phyloP scores from a whole-genome alignment of 2,113 vertebrate species.

The Nothoprocta perdicaria region DNA sequence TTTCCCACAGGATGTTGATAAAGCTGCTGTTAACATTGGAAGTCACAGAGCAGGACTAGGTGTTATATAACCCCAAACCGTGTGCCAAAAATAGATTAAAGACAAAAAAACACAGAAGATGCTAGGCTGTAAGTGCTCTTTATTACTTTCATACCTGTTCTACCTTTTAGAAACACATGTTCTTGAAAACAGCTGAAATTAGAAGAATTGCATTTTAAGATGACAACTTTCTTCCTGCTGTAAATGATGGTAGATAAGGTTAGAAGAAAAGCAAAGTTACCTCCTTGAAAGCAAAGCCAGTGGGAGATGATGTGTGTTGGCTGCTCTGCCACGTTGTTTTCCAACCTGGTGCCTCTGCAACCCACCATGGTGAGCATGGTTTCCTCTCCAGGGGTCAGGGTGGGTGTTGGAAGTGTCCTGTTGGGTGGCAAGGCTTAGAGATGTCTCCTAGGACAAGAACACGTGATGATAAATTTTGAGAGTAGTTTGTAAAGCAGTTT shows the following conservation, averaged over 20 bases:
- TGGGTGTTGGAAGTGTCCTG: fast-evolving
- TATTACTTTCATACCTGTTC: background rate
- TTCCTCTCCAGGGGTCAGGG: background rate
- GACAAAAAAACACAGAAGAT: background rate
- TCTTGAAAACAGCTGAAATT: background rate
- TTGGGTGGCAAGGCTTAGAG: background rate
- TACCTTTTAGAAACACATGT: background rate
- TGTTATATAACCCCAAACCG: background rate
- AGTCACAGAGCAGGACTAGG: background rate
- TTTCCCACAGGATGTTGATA: background rate
- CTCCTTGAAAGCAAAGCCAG: background rate
- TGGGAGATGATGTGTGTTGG: background rate
- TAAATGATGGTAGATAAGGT: background rate
- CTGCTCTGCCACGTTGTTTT: background rate
- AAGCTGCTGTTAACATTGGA: background rate
- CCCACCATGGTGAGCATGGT: fast-evolving
- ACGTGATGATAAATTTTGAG: background rate
- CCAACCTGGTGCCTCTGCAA: background rate
- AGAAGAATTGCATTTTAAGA: background rate
- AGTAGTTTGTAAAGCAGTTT: background rate
- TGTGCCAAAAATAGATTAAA: background rate
- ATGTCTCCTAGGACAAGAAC: background rate
- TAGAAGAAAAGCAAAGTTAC: background rate
- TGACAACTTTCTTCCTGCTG: background rate
- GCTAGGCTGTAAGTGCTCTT: background rate